Evolutionary conservation across 2,113 vertebrate species (phyloP).

Genomic region (Piliocolobus tephrosceles): DNA sequence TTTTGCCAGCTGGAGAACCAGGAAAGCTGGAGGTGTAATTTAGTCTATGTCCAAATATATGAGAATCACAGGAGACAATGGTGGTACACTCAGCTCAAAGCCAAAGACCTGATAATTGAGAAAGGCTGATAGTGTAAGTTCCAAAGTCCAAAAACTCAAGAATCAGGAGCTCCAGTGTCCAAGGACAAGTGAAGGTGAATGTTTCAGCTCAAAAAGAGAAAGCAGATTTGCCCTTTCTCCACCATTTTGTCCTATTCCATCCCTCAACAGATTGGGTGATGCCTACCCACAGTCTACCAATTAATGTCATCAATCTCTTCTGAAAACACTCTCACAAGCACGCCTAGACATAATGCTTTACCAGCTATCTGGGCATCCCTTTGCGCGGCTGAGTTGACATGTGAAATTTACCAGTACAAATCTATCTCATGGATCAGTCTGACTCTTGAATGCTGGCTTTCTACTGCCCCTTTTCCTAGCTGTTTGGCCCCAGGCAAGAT

Average conservation of each 20-base stretch:
- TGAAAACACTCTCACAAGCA: background rate
- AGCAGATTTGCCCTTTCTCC: background rate
- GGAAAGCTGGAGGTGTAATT: background rate
- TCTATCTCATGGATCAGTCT: too few species aligned
- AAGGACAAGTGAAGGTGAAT: background rate
- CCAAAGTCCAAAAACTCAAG: background rate
- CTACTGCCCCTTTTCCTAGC: background rate
- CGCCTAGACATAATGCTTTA: background rate
- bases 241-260: background rate
- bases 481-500: background rate
- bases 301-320: background rate
- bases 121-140: rapidly evolving
- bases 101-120: background rate
- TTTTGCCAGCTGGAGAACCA: background rate
- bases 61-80: background rate
- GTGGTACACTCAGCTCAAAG: too few species aligned
- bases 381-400: background rate
- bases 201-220: background rate
- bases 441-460: background rate
- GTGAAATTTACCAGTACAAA: background rate
- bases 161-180: background rate
- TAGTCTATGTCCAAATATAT: background rate
- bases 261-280: too few species aligned
- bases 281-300: background rate
- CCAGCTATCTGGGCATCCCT: background rate